Evolutionary conservation across 2,113 vertebrate species (phyloP), one percentile per base, ranked within the genome.

Genomic region (Columbina picui): DNA sequence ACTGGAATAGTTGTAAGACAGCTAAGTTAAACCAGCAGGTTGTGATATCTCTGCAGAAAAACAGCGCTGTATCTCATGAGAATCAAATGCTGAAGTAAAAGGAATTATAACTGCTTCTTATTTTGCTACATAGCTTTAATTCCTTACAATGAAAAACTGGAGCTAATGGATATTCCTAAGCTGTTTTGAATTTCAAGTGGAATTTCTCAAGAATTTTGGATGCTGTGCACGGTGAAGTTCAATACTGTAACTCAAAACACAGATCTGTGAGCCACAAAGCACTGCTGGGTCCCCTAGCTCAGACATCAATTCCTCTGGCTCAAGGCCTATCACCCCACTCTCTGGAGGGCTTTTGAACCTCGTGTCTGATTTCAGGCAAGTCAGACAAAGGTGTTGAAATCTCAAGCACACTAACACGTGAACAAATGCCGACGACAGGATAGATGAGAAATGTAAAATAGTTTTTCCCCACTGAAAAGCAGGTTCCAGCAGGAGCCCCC

Each of bases 181-280:
- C 49, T 87, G 91, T 85, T 96, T 85, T 6, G 3, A 85, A 97
- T 94, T 96, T 96, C 78, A 67, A 61, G 70, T 55, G 45, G 74
- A 93, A 91, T 91, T 91, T 69, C 78, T 78, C 74, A 96, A 93
- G 67, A 89, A 82, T 89, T 91, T 60, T 87, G 80, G 76, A 89
- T 84, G n/a, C 49, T 84, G 34, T 79, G 25, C 41, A 39, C 45
- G 69, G 80, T 69, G 4, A 84, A 84, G 56, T 29, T 60, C 34
- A 91, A 69, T 15, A 22, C 15, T 69, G 69, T 65, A 95, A 97
- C 82, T 79, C 60, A 68, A 89, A 91, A 10, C 84, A 89, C 13
- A 32, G 65, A 34, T 34, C 26, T 39, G 41, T 13, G 59, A 50
- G 50, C 84, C 69, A 50, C 27, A 45, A 27, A 73, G 84, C 87